Evolutionary conservation across 2,888 invertebrate genomes (phyloP).

Genomic region (Epirrhoe alternata): DNA sequence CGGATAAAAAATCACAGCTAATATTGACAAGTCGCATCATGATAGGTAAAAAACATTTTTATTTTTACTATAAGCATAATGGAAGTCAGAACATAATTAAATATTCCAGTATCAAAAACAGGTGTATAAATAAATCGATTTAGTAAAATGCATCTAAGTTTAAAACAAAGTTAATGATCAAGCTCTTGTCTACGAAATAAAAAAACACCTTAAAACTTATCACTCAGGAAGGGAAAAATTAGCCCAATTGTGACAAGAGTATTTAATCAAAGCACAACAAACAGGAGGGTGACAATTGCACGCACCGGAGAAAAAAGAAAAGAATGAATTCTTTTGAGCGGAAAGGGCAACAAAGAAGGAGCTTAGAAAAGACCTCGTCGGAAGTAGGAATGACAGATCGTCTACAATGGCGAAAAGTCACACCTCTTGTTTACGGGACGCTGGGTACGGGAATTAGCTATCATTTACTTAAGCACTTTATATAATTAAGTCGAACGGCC

Average conservation of each 20-base stretch:
- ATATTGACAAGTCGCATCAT: constrained; percentile 66
- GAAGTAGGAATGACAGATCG: constrained; percentile 84
- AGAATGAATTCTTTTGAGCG: constrained; percentile 77
- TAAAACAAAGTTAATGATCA: neutral
- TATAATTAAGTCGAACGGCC: constrained; percentile 80
- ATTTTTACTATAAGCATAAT: constrained; percentile 32
- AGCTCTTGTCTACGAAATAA: constrained; percentile 11
- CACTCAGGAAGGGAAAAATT: constrained; percentile 64
- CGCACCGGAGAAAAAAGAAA: constrained; percentile 66
- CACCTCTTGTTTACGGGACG: constrained; percentile 82
- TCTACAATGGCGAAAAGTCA: constrained; percentile 82
- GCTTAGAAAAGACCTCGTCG: constrained; percentile 68
- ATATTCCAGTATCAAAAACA: neutral
- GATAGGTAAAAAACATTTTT: neutral
- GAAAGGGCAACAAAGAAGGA: constrained; percentile 81
- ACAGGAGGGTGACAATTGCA: constrained; percentile 83
- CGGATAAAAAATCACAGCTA: constrained; percentile 76
- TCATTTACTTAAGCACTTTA: constrained; percentile 84
- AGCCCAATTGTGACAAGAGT: constrained; percentile 73
- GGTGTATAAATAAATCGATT: neutral
- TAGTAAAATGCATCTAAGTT: neutral
- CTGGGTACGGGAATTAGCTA: constrained; percentile 78
- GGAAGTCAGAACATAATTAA: neutral
- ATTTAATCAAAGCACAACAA: constrained; percentile 82
- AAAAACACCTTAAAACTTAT: constrained; percentile 46